phyloP scores from a whole-genome alignment of 2,113 vertebrate genomes.

The Ammospiza nelsoni region DNA sequence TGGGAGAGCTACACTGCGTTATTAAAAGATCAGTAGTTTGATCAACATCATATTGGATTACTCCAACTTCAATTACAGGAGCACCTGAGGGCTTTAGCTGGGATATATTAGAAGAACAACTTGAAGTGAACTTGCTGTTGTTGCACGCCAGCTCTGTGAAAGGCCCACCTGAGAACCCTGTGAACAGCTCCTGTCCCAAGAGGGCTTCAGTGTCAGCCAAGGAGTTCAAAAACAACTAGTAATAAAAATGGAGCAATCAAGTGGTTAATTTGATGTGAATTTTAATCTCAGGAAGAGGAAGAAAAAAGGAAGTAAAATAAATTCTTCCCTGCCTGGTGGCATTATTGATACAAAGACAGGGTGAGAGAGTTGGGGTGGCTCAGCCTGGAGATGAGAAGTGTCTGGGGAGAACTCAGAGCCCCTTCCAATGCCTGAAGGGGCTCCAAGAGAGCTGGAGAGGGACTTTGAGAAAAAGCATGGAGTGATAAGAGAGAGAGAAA shows the following conservation, averaged over 20 bases:
- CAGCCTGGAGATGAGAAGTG: background rate
- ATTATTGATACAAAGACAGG: background rate
- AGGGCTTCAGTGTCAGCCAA: background rate
- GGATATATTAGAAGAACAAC: conserved; percentile 27
- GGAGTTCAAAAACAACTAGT: background rate
- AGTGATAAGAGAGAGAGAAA: background rate
- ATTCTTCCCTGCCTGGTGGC: background rate
- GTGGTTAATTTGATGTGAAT: conserved; percentile 4
- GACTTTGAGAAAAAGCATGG: fast-evolving
- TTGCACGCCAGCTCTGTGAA: background rate
- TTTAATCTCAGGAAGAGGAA: background rate
- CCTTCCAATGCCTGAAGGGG: background rate
- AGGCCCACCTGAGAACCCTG: background rate
- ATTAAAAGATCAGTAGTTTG: conserved; percentile 69
- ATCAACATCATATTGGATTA: conserved; percentile 65
- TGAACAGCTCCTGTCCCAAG: background rate
- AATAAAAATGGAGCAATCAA: background rate
- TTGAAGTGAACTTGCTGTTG: conserved; percentile 28
- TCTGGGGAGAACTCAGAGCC: background rate
- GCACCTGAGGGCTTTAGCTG: conserved; percentile 56
- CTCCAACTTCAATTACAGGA: conserved; percentile 57
- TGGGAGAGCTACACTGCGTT: conserved; percentile 45
- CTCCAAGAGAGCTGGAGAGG: background rate
- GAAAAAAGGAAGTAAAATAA: background rate
- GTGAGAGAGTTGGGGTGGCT: background rate